Conservation (phyloP, 2,888 invertebrate genomes). For the Hemicrepidius hirtus region DNA sequence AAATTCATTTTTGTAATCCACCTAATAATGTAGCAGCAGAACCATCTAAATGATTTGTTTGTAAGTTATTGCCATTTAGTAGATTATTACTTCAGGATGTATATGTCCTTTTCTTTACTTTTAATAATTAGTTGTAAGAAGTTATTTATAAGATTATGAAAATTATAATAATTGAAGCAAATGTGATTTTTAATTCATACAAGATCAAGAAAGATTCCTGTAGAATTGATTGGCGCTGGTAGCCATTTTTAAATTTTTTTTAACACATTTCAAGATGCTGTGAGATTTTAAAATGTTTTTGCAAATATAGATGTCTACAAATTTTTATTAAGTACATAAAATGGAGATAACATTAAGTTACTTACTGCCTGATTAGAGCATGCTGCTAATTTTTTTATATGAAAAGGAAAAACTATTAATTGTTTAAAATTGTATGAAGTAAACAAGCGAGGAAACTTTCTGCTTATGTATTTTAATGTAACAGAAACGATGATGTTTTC, state of each 20-base stretch:
- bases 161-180: conserved; percentile 37
- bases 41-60: neutral
- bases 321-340: neutral
- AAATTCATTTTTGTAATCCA: neutral
- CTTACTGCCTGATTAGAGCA: conserved; percentile 4
- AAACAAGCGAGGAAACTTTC: conserved; percentile 32
- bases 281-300: conserved; percentile 20
- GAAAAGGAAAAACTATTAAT: conserved; percentile 3
- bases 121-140: conserved; percentile 50
- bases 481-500: conserved; percentile 12
- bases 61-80: conserved; percentile 18
- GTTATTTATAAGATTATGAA: conserved; percentile 48
- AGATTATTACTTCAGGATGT: conserved; percentile 32
- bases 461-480: conserved; percentile 37
- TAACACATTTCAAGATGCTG: conserved; percentile 1
- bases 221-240: conserved; percentile 11
- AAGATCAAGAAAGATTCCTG: conserved; percentile 41
- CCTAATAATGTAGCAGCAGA: conserved; percentile 10
- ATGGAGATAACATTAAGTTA: neutral
- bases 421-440: conserved; percentile 21
- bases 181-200: conserved; percentile 45
- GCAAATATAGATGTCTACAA: too few relatives aligned
- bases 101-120: conserved; percentile 39
- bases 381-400: conserved; percentile 7
- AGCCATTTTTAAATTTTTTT: conserved; percentile 11